Percentiles rank a stretch among this genome's conserved stretches.
These are phyloP conservation scores for Proisotoma minuta DNA, from an alignment of 2,888 invertebrate species.

Conservation along the genomic window DNA sequence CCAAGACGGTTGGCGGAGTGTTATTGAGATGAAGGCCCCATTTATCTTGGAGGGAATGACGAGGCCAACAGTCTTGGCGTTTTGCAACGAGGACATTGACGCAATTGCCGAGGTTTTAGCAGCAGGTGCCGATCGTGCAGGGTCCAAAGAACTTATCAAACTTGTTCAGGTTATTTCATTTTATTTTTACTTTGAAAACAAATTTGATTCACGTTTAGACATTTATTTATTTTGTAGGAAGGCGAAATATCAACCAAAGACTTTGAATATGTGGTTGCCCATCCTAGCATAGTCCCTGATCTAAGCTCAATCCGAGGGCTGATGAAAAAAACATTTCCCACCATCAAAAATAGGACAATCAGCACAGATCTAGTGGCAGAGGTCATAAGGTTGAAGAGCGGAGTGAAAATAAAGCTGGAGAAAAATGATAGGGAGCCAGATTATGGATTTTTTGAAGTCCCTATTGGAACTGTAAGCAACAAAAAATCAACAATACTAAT, in stretches of 20 bases:
- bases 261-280: conserved; percentile 69
- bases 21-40: conserved; percentile 63
- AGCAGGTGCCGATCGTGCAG: conserved; percentile 69
- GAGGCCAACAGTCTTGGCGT: conserved; percentile 65
- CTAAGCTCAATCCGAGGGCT: conserved; percentile 69
- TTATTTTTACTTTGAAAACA: conserved; percentile 58
- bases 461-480: conserved; percentile 65
- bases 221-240: conserved; percentile 45
- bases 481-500: too few species aligned
- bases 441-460: conserved; percentile 64
- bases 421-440: conserved; percentile 64
- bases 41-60: conserved; percentile 62
- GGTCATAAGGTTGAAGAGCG: conserved; percentile 63
- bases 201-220: too few species aligned
- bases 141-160: conserved; percentile 69
- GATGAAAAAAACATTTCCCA: conserved; percentile 71
- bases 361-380: conserved; percentile 60
- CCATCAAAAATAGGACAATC: conserved; percentile 56
- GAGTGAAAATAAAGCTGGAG: conserved; percentile 63
- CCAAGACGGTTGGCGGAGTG: conserved; percentile 64
- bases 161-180: conserved; percentile 62
- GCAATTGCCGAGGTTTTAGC: conserved; percentile 59
- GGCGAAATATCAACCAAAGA: conserved; percentile 54
- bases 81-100: conserved; percentile 61
- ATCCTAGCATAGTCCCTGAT: conserved; percentile 74